These are phyloP conservation scores for Ooceraea biroi DNA, from an alignment of 1,140 invertebrate genomes.

Conservation along the genomic window DNA sequence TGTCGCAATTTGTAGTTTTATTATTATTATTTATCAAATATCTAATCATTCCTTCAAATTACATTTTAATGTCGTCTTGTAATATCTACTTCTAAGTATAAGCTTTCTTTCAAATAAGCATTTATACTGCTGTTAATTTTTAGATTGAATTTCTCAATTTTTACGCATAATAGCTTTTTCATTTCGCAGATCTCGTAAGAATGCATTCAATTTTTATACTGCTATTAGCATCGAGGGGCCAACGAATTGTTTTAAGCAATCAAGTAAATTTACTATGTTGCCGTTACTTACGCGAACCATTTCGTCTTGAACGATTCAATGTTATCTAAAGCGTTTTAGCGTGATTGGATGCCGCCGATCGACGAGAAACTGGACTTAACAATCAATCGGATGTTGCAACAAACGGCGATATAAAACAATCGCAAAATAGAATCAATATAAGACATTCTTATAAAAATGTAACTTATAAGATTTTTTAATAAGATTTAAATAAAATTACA, in stretches of 20 bases:
- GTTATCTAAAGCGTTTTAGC: slow-evolving; percentile 53
- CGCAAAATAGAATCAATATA: slow-evolving; percentile 1
- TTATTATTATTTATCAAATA: neutral
- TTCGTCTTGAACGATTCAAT: slow-evolving; percentile 13
- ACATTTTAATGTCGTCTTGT: neutral
- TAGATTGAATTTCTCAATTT: neutral
- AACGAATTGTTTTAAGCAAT: slow-evolving; percentile 44
- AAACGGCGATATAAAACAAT: slow-evolving; percentile 35
- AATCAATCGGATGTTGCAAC: slow-evolving; percentile 15
- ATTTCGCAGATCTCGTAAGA: neutral
- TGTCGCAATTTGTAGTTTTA: neutral
- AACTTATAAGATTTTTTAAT: neutral
- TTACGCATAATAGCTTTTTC: neutral
- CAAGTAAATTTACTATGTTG: slow-evolving; percentile 17
- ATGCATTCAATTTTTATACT: neutral
- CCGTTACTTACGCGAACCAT: slow-evolving; percentile 30
- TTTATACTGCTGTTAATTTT: neutral
- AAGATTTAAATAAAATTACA: too few relatives aligned
- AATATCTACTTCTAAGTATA: neutral
- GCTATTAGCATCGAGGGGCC: neutral
- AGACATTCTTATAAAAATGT: neutral
- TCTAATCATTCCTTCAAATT: neutral
- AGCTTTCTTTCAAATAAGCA: neutral
- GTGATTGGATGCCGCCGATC: slow-evolving; percentile 43
- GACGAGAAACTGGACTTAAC: slow-evolving; percentile 26